These are phyloP conservation scores for Drosophila monieri DNA, from an alignment of 2,888 invertebrate species.

Conservation along the genomic window DNA sequence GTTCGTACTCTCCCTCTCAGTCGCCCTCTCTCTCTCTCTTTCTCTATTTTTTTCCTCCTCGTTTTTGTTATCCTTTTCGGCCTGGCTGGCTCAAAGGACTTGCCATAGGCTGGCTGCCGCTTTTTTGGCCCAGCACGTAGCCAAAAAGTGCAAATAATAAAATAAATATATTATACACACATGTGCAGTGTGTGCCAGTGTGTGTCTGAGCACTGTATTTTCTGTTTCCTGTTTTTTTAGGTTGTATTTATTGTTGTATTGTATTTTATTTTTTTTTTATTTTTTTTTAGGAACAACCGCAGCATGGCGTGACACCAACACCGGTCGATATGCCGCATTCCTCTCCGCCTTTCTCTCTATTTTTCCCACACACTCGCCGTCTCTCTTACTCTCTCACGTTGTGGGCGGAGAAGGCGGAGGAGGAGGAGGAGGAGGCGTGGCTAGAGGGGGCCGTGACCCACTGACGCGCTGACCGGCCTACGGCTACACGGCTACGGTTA, in stretches of 20 bases:
- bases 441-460: conserved; percentile 34
- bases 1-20: neutral
- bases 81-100: conserved; percentile 25
- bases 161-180: conserved; percentile 55
- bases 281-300: conserved; percentile 42
- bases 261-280: conserved; percentile 16
- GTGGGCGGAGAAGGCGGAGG: neutral
- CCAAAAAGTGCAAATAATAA: conserved; percentile 69
- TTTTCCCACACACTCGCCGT: conserved; percentile 3
- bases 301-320: conserved; percentile 49
- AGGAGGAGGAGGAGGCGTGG: neutral
- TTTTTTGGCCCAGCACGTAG: conserved; percentile 63
- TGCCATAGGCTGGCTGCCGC: conserved; percentile 36
- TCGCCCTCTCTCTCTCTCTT: neutral
- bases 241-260: conserved; percentile 7
- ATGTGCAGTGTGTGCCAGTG: conserved; percentile 30
- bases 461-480: conserved; percentile 44
- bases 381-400: conserved; percentile 1
- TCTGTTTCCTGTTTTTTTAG: conserved; percentile 11
- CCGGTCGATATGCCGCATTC: conserved; percentile 75
- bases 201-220: conserved; percentile 8
- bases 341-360: conserved; percentile 37
- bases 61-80: neutral
- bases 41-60: neutral
- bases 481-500: conserved; percentile 11